These are phyloP conservation scores for Odontophorus gujanensis DNA, from an alignment of 2,113 vertebrate genomes.

Conservation along the genomic window DNA sequence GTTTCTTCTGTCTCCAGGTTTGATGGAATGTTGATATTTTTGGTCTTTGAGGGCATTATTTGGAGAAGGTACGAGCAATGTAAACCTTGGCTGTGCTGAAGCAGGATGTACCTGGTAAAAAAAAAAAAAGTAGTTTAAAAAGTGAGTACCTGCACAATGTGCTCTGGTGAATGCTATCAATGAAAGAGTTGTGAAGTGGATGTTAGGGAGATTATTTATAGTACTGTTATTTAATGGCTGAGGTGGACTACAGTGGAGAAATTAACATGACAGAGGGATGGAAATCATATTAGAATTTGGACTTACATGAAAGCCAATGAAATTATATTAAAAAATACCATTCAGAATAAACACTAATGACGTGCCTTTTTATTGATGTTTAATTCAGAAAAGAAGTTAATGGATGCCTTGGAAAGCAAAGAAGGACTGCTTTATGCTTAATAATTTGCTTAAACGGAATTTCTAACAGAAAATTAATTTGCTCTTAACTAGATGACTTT, in stretches of 20 bases:
- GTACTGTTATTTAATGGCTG: slow-evolving; percentile 38
- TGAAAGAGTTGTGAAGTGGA: slow-evolving; percentile 56
- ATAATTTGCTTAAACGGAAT: slow-evolving; percentile 82
- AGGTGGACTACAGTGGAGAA: slow-evolving; percentile 12
- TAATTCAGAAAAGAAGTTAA: slow-evolving; percentile 80
- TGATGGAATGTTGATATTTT: not conserved
- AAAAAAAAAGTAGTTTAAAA: not conserved
- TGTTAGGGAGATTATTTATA: slow-evolving; percentile 62
- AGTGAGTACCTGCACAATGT: slow-evolving; percentile 56
- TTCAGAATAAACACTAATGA: slow-evolving; percentile 78
- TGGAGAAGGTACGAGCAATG: not conserved
- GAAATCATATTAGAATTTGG: slow-evolving; percentile 73
- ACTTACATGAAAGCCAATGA: slow-evolving; percentile 67
- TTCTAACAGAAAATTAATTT: slow-evolving; percentile 80
- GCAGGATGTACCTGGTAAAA: not conserved
- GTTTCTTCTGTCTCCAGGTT: not conserved
- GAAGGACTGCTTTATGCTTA: slow-evolving; percentile 66
- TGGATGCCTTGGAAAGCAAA: slow-evolving; percentile 58
- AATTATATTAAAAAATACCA: slow-evolving; percentile 76
- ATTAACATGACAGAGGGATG: slow-evolving; percentile 68
- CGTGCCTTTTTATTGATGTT: slow-evolving; percentile 82
- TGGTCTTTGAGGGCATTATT: not conserved
- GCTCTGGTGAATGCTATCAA: slow-evolving; percentile 45
- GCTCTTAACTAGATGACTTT: slow-evolving; percentile 53
- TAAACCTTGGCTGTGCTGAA: not conserved